Conservation (phyloP, 1,140 invertebrate genomes). For the Dendrolimus kikuchii region DNA sequence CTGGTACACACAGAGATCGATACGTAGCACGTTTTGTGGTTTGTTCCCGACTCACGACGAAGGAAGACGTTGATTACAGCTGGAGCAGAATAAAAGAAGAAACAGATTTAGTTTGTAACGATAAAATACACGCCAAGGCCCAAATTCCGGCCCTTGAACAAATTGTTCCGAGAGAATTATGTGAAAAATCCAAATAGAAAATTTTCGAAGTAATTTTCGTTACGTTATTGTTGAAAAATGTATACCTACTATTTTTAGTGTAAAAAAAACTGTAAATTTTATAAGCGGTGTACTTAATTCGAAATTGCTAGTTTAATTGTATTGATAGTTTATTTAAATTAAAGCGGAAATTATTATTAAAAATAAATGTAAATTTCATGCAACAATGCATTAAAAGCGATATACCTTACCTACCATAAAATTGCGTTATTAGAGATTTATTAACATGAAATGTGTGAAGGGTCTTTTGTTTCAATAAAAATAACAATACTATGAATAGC, state of each 20-base stretch:
- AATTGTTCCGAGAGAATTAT: slow-evolving; percentile 34
- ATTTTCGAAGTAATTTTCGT: background rate
- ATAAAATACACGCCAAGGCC: slow-evolving; percentile 38
- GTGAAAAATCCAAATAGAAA: slow-evolving; percentile 65
- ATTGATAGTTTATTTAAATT: too few relatives aligned
- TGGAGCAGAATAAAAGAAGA: slow-evolving; percentile 85
- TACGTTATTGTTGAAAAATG: background rate
- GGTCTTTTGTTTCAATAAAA: too few relatives aligned
- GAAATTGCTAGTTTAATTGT: too few relatives aligned
- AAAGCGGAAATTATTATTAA: too few relatives aligned
- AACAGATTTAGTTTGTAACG: slow-evolving; percentile 42
- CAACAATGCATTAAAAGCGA: too few relatives aligned
- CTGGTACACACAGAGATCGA: slow-evolving; percentile 78
- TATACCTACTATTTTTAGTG: background rate
- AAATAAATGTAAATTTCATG: too few relatives aligned
- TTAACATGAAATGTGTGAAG: too few relatives aligned
- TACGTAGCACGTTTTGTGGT: slow-evolving; percentile 89
- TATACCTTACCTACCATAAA: too few relatives aligned
- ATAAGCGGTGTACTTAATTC: too few relatives aligned
- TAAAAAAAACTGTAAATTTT: too few relatives aligned
- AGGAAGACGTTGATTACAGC: slow-evolving; percentile 83
- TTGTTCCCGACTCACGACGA: slow-evolving; percentile 80
- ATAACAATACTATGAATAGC: background rate
- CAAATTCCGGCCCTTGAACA: slow-evolving; percentile 45
- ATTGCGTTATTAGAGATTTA: too few relatives aligned